These are phyloP conservation scores for Bos javanicus DNA, from an alignment of 2,113 vertebrate genomes.

Conservation along the genomic window DNA sequence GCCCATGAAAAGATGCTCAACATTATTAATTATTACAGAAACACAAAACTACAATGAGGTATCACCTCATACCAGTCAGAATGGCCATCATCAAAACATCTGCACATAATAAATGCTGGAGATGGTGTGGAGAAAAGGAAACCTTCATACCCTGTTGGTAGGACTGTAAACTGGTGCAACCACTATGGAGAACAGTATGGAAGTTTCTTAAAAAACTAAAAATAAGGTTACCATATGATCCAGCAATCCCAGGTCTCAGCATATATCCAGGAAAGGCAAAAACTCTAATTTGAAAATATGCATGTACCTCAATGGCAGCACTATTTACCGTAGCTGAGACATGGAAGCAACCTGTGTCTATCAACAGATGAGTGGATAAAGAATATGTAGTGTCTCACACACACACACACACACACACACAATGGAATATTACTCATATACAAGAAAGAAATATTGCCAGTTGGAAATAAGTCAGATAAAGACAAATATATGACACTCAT, in stretches of 20 bases:
- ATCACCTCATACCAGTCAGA: background rate
- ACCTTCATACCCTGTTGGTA: background rate
- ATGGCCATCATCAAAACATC: background rate
- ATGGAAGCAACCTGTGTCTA: background rate
- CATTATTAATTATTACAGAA: background rate
- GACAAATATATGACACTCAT: background rate
- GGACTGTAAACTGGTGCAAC: background rate
- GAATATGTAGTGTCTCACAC: background rate
- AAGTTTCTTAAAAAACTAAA: background rate
- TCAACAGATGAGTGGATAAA: background rate
- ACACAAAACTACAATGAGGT: background rate
- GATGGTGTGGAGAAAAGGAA: background rate
- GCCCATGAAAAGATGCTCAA: background rate
- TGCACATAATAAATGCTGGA: background rate
- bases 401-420: background rate
- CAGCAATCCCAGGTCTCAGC: background rate
- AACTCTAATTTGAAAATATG: background rate
- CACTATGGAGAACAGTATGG: background rate
- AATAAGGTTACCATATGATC: background rate
- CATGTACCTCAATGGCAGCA: background rate
- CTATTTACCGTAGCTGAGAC: background rate
- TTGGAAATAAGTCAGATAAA: background rate
- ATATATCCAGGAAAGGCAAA: background rate
- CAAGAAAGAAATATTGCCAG: background rate
- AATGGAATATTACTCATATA: background rate